phyloP scores from a whole-genome alignment of 2,888 invertebrate species.

The Mythimna lalbum region DNA sequence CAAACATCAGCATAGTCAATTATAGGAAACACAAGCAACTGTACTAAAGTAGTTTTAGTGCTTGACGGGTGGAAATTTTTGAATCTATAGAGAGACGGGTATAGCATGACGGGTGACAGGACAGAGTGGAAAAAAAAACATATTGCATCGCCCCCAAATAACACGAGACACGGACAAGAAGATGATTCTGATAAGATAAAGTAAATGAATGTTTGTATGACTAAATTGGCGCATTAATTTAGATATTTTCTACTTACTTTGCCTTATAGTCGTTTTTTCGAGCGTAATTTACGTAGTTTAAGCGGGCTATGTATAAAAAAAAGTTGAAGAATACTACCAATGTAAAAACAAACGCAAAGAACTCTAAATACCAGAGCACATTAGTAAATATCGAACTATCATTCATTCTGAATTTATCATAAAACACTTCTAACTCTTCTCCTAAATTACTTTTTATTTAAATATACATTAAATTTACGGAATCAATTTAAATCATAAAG shows the following conservation, averaged over 20 bases:
- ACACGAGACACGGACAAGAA: too few relatives aligned
- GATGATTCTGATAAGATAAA: too few relatives aligned
- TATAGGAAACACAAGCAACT: too few relatives aligned
- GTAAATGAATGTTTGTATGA: neutral
- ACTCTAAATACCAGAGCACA: slow-evolving; percentile 84
- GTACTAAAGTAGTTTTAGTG: too few relatives aligned
- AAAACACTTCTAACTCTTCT: neutral
- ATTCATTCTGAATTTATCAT: slow-evolving; percentile 66
- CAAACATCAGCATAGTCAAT: too few relatives aligned
- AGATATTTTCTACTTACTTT: slow-evolving; percentile 74
- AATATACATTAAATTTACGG: neutral
- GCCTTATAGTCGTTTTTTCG: slow-evolving; percentile 73
- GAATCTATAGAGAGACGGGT: too few relatives aligned
- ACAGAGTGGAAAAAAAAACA: too few relatives aligned
- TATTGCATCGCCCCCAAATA: too few relatives aligned
- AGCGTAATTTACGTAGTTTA: slow-evolving; percentile 76
- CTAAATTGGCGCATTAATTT: neutral
- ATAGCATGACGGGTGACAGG: too few relatives aligned
- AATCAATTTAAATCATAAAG: neutral
- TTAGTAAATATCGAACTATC: slow-evolving; percentile 73
- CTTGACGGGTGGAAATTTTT: too few relatives aligned
- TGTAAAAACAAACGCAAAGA: slow-evolving; percentile 75
- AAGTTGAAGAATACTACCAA: slow-evolving; percentile 78
- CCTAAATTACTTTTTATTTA: too few relatives aligned
- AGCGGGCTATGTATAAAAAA: slow-evolving; percentile 77